These are phyloP conservation scores for Eurytoma adleriae DNA, from an alignment of 2,888 invertebrate genomes.

Conservation along the genomic window DNA sequence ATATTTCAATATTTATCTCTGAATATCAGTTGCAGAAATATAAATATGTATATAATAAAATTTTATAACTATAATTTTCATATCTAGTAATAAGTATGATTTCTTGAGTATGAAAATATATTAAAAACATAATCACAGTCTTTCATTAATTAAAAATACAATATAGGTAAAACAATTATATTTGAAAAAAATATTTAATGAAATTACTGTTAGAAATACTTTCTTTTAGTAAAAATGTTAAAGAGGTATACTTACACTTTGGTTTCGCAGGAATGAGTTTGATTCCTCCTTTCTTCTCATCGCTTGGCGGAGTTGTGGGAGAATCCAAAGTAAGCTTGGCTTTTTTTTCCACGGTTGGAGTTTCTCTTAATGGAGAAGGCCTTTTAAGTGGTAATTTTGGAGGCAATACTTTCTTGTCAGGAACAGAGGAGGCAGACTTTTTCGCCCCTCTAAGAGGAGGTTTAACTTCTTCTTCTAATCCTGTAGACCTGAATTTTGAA, in stretches of 20 bases:
- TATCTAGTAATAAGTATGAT: not conserved
- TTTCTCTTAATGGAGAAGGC: conserved; percentile 73
- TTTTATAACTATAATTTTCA: not conserved
- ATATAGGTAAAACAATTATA: not conserved
- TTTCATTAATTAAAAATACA: conserved; percentile 8
- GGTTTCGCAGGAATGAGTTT: conserved; percentile 93
- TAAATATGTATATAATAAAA: not conserved
- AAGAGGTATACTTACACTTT: conserved; percentile 87
- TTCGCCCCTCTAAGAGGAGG: conserved; percentile 87
- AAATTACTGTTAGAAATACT: not conserved
- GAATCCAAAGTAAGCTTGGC: conserved; percentile 78
- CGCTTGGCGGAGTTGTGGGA: conserved; percentile 66
- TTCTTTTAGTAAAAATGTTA: conserved; percentile 25
- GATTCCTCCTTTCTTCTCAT: conserved; percentile 88
- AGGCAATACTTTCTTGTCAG: conserved; percentile 71
- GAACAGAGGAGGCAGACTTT: conserved; percentile 77
- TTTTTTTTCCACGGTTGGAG: conserved; percentile 85
- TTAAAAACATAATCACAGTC: not conserved
- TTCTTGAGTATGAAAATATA: not conserved
- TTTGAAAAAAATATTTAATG: not conserved
- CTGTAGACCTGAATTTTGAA: conserved; percentile 94
- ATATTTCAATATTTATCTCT: conserved; percentile 29
- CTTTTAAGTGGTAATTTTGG: conserved; percentile 77
- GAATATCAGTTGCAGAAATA: conserved; percentile 50
- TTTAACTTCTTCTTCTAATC: conserved; percentile 90